These are phyloP conservation scores for Sminthurides aquaticus DNA, from an alignment of 2,888 invertebrate species.

Conservation along the genomic window DNA sequence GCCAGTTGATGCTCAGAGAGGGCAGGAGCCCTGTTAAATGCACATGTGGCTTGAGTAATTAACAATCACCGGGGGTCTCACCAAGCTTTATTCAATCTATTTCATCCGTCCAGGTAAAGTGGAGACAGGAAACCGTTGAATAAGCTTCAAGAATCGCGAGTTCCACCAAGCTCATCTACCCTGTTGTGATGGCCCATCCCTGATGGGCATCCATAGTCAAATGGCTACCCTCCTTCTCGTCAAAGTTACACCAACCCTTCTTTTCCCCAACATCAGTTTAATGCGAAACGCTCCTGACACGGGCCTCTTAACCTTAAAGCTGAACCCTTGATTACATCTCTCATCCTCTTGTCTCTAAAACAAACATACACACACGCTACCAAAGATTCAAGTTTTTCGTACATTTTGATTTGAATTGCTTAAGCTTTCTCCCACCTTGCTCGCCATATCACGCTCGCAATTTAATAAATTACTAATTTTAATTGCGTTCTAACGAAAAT, in stretches of 20 bases:
- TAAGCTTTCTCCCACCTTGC: too few relatives aligned
- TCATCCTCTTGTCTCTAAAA: too few relatives aligned
- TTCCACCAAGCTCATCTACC: not conserved
- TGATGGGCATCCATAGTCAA: not conserved
- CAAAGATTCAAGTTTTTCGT: too few relatives aligned
- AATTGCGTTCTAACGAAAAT: too few relatives aligned
- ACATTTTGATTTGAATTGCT: too few relatives aligned
- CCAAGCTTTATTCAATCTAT: slow-evolving; percentile 26
- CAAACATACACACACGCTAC: too few relatives aligned
- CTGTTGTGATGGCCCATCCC: not conserved
- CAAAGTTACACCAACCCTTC: not conserved
- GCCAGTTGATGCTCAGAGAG: not conserved
- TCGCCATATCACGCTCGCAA: too few relatives aligned
- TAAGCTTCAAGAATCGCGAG: not conserved
- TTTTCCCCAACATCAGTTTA: not conserved
- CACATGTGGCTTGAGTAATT: slow-evolving; percentile 36
- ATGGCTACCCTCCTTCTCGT: not conserved
- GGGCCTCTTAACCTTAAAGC: not conserved
- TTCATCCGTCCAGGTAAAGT: not conserved
- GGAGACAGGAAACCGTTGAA: not conserved
- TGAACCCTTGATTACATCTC: too few relatives aligned
- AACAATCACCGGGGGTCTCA: slow-evolving; percentile 40
- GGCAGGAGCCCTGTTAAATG: not conserved
- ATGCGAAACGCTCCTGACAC: not conserved
- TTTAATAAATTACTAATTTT: too few relatives aligned